These are phyloP conservation scores for Brenthis daphne DNA, from an alignment of 2,888 invertebrate genomes.

Conservation along the genomic window DNA sequence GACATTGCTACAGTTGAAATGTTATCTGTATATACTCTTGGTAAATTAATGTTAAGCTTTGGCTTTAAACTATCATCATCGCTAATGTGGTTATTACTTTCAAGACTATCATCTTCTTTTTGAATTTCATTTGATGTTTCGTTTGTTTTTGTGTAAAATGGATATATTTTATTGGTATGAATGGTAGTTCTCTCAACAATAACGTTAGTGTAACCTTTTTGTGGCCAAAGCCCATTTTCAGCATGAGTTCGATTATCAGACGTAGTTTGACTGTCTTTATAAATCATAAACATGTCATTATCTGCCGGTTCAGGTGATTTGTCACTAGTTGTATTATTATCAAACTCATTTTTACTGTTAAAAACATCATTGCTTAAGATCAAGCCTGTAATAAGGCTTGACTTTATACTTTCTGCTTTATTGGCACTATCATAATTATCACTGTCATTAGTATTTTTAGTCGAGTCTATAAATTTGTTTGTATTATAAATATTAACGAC, in stretches of 20 bases:
- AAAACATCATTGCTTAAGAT: slow-evolving; percentile 34
- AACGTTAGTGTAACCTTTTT: slow-evolving; percentile 17
- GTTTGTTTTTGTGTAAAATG: not conserved
- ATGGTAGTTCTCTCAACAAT: slow-evolving; percentile 15
- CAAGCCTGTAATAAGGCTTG: slow-evolving; percentile 39
- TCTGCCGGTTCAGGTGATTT: slow-evolving; percentile 48
- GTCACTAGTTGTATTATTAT: slow-evolving; percentile 36
- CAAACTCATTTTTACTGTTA: slow-evolving; percentile 37
- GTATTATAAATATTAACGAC: slow-evolving; percentile 58
- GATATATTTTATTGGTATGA: slow-evolving; percentile 18
- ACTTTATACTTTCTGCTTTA: slow-evolving; percentile 18
- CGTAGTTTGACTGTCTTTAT: slow-evolving; percentile 57
- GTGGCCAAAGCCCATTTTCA: slow-evolving; percentile 20
- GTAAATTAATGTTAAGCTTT: slow-evolving; percentile 56
- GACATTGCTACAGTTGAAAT: slow-evolving; percentile 47
- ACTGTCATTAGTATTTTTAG: slow-evolving; percentile 39
- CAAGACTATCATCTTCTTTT: slow-evolving; percentile 27
- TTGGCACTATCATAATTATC: slow-evolving; percentile 28
- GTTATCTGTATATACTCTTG: slow-evolving; percentile 51
- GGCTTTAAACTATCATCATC: slow-evolving; percentile 51
- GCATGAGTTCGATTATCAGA: slow-evolving; percentile 19
- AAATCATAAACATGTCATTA: slow-evolving; percentile 63
- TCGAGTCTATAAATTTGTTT: slow-evolving; percentile 47
- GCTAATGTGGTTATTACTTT: slow-evolving; percentile 42
- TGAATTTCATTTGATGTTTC: slow-evolving; percentile 15